Base-by-base conservation (phyloP, 2,113 vertebrate species). In the Lota lota region DNA sequence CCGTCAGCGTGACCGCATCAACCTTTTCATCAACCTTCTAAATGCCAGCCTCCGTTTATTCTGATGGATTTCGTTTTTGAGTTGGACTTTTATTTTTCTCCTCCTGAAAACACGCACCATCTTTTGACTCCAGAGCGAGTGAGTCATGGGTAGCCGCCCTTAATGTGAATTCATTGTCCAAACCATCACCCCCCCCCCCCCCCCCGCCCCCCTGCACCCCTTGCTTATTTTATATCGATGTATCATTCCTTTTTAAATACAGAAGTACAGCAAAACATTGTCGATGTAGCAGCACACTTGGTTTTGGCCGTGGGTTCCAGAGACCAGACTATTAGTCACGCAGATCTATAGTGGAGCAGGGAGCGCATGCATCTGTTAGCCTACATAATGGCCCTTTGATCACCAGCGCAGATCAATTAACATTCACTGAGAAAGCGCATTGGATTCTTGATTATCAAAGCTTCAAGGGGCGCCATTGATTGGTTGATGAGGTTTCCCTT, bases 11-110 rank as follows among this genome's bases (percentile, higher is more conserved):
- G 76, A 83, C 79, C 22, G 59, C 36, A 83, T 87, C 88, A 87
- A 90, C 85, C 88, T 91, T 90, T 91, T 76, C 84, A 87, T 88
- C 88, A 86, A 77, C 78, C 74, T 72, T 83, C 76, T 83, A 91
- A 89, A 90, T 90, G 90, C 85, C 89, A 91, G 69, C 77, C 47
- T 17, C 64, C 64, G 77, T 88, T 86, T 79, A 79, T 78, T 87
- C 80, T 64, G 72, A 61, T 69, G 69, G 66, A n/a, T 16, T 68
- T 20, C 18, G 16, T 21, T 28, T 28, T 28, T 28, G 28, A 28
- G 28, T 28, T 28, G 4, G 4, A 3, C 4, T 28, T 3, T 28
- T 28, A n/a, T 22, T 61, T 73, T 18, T 36, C 62, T 22, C 64
- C 33, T 7, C 18, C 24, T 63, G 71, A 71, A 68, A 21, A 60